These are phyloP conservation scores for Shargacucullia verbasci DNA, from an alignment of 2,888 invertebrate species.

Conservation along the genomic window DNA sequence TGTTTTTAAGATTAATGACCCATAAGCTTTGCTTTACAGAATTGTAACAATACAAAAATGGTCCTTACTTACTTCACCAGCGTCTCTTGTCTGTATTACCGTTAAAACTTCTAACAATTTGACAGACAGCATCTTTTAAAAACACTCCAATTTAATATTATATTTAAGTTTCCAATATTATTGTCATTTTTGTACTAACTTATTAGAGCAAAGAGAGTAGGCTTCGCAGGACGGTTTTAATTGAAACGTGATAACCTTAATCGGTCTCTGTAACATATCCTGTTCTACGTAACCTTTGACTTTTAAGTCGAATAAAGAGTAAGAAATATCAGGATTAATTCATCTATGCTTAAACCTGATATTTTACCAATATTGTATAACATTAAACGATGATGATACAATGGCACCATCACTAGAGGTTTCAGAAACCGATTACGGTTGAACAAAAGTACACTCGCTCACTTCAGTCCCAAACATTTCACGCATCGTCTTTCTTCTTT, in stretches of 20 bases:
- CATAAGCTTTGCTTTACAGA: constrained; percentile 21
- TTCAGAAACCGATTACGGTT: constrained; percentile 50
- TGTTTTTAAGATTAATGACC: constrained; percentile 14
- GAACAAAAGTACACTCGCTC: constrained; percentile 34
- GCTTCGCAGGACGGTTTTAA: constrained; percentile 70
- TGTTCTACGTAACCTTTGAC: constrained; percentile 2
- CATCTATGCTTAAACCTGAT: constrained; percentile 4
- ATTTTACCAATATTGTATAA: constrained; percentile 2
- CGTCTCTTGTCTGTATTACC: constrained; percentile 12
- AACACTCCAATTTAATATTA: constrained; percentile 24
- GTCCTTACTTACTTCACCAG: constrained; percentile 4
- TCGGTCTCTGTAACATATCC: constrained; percentile 23
- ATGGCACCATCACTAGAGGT: constrained; percentile 4
- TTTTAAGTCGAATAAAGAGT: constrained; percentile 3
- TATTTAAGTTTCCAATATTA: constrained; percentile 66
- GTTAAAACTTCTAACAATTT: constrained; percentile 14
- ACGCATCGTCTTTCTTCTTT: constrained; percentile 94
- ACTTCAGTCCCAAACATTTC: constrained; percentile 53
- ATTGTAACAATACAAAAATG: constrained; percentile 18
- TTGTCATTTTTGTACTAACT: constrained; percentile 80
- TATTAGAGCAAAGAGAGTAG: constrained; percentile 57
- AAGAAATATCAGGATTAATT: not conserved
- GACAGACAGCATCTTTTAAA: constrained; percentile 23
- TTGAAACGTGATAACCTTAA: constrained; percentile 35
- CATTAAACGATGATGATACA: constrained; percentile 7